phyloP scores from a whole-genome alignment of 1,140 invertebrate genomes.

The Neotoxoptera formosana region DNA sequence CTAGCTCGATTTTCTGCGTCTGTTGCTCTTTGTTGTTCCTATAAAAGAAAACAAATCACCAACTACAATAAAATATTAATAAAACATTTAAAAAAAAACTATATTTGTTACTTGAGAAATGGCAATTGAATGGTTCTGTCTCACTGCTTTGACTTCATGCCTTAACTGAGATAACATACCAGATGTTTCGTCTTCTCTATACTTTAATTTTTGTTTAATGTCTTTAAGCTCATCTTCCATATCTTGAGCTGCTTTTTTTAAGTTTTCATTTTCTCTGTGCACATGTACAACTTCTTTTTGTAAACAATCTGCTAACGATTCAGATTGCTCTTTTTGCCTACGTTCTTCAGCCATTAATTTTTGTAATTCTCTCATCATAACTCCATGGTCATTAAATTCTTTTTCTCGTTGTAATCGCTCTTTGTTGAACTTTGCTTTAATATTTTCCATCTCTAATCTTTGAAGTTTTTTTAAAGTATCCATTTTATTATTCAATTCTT shows the following conservation, averaged over 20 bases:
- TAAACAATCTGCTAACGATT: constrained; percentile 67
- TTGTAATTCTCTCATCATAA: constrained; percentile 75
- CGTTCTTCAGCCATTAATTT: constrained; percentile 71
- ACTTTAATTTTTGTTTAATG: constrained; percentile 71
- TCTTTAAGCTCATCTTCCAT: constrained; percentile 72
- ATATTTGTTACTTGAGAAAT: constrained; percentile 68
- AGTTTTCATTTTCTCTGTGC: constrained; percentile 66
- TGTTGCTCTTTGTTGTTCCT: constrained; percentile 73
- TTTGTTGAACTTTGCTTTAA: constrained; percentile 56
- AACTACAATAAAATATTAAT: not conserved
- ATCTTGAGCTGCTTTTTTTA: constrained; percentile 69
- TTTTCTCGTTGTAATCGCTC: constrained; percentile 57
- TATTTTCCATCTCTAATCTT: constrained; percentile 56
- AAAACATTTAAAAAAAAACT: not conserved
- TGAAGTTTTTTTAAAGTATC: constrained; percentile 58
- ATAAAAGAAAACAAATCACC: constrained; percentile 58
- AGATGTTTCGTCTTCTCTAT: constrained; percentile 71
- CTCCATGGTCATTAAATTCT: constrained; percentile 70
- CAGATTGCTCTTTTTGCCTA: constrained; percentile 70
- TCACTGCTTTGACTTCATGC: constrained; percentile 74
- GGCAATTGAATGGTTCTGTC: constrained; percentile 74
- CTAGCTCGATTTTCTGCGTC: constrained; percentile 74
- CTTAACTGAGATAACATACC: constrained; percentile 73
- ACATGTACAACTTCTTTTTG: constrained; percentile 63
- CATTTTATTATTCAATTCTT: constrained; percentile 65